phyloP scores from a whole-genome alignment of 2,888 invertebrate genomes.

The Elysia crispata region DNA sequence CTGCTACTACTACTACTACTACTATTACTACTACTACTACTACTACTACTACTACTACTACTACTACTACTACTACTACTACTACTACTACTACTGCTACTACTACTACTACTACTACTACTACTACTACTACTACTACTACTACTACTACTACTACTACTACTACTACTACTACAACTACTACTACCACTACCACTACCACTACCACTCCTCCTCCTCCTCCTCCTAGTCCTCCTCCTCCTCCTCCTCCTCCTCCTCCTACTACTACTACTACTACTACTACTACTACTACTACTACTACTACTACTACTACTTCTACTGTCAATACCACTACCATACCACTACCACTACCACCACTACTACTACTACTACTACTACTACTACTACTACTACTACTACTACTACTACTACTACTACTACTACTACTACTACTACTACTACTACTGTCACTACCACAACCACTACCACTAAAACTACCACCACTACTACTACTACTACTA shows the following conservation, averaged over 20 bases:
- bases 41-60: too few species aligned
- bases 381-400: conserved; percentile 15
- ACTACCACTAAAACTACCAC: too few species aligned
- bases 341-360: not conserved
- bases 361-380: conserved; percentile 12
- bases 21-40: too few species aligned
- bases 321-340: too few species aligned
- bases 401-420: conserved; percentile 9
- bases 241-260: too few species aligned
- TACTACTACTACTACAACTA: conserved; percentile 38
- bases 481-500: too few species aligned
- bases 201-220: too few species aligned
- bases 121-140: conserved; percentile 40
- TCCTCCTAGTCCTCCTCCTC: too few species aligned
- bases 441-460: not conserved
- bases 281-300: conserved; percentile 30
- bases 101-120: conserved; percentile 44
- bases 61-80: too few species aligned
- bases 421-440: conserved; percentile 12
- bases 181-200: too few species aligned
- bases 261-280: too few species aligned
- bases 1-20: too few species aligned
- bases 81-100: conserved; percentile 33
- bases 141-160: conserved; percentile 37
- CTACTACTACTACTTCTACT: conserved; percentile 38